phyloP scores from a whole-genome alignment of 1,140 invertebrate species.

The Zophobas atratus region DNA sequence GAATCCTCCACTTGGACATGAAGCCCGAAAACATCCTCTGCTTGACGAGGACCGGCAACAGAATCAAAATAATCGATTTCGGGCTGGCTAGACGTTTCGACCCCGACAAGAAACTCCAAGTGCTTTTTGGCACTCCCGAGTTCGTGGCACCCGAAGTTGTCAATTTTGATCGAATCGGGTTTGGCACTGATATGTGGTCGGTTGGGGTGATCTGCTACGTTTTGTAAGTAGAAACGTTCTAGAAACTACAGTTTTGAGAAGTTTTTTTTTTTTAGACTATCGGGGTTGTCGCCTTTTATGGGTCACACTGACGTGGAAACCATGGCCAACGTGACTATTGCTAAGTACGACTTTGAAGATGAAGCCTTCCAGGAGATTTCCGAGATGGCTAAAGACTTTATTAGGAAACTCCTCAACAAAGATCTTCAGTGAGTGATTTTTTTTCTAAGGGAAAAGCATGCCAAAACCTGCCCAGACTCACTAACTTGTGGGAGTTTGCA shows the following conservation, averaged over 20 bases:
- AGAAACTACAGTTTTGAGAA: neutral
- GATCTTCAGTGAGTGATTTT: slow-evolving; percentile 86
- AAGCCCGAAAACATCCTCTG: slow-evolving; percentile 99
- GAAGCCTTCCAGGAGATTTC: slow-evolving; percentile 94
- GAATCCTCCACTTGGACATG: slow-evolving; percentile 96
- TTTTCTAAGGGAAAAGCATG: slow-evolving; percentile 54
- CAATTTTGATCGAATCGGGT: slow-evolving; percentile 97
- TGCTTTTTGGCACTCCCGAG: slow-evolving; percentile 98
- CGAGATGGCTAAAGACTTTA: slow-evolving; percentile 94
- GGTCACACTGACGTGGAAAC: slow-evolving; percentile 97
- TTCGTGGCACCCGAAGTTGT: slow-evolving; percentile 99
- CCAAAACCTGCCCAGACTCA: slow-evolving; percentile 64
- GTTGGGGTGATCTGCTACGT: slow-evolving; percentile 98
- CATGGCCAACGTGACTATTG: slow-evolving; percentile 96
- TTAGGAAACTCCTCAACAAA: slow-evolving; percentile 88
- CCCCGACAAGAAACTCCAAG: slow-evolving; percentile 90
- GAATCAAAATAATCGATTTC: slow-evolving; percentile 99
- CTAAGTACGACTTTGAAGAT: slow-evolving; percentile 96
- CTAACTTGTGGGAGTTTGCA: slow-evolving; percentile 59
- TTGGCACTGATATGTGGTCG: slow-evolving; percentile 98
- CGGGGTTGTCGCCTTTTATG: slow-evolving; percentile 98
- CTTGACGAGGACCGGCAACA: slow-evolving; percentile 93
- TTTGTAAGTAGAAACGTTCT: slow-evolving; percentile 84
- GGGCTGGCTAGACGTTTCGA: slow-evolving; percentile 94
- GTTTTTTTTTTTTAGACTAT: slow-evolving; percentile 79